phyloP scores from a whole-genome alignment of 64 coral and sea anemone genomes.

The Trachythela sp. region DNA sequence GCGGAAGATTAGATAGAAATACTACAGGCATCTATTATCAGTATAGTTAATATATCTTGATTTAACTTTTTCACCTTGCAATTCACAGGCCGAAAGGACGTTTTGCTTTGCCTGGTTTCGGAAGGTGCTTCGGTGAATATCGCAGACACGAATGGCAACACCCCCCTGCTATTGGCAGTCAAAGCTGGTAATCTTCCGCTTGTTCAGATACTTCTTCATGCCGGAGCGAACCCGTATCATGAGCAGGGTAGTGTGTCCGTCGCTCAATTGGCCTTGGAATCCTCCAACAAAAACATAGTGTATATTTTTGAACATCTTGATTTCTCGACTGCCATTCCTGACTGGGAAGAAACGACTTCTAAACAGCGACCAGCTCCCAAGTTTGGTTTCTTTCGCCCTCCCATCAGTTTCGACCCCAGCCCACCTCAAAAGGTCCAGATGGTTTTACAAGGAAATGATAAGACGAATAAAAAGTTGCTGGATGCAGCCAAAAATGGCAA shows the following conservation, averaged over 20 bases:
- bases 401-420: neutral
- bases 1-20: too few relatives aligned
- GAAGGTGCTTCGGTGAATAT: slow-evolving; percentile 13
- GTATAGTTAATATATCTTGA: too few relatives aligned
- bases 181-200: neutral
- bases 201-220: slow-evolving; percentile 12
- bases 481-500: neutral
- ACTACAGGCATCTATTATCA: too few relatives aligned
- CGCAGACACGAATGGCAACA: neutral
- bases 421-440: neutral
- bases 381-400: neutral
- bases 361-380: neutral
- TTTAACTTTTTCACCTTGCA: too few relatives aligned
- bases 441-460: neutral
- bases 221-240: neutral
- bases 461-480: neutral
- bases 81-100: neutral
- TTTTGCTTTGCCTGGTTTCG: neutral
- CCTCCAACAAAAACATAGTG: neutral
- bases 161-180: neutral
- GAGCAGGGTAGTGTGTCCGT: neutral
- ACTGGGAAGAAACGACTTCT: neutral
- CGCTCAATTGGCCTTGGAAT: neutral
- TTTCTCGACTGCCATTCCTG: neutral
- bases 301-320: slow-evolving; percentile 14